Base-by-base conservation (phyloP, 2,113 vertebrate species). In the Oncorhynchus masou region DNA sequence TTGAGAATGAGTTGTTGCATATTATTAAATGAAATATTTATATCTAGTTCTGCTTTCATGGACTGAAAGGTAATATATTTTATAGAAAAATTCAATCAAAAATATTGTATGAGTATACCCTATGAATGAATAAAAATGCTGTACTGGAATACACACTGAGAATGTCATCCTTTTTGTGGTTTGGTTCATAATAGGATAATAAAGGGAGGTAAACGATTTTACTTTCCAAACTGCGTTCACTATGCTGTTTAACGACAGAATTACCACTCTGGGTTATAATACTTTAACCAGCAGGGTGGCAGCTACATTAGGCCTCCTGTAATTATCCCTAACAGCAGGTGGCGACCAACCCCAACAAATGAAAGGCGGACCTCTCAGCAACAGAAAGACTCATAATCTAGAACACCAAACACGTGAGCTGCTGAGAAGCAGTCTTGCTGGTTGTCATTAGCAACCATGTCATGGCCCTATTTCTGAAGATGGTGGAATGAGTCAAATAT, bases 51-150 rank as follows among this genome's bases (percentile, higher is more conserved):
- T 87, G 86, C 83, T 91, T 91, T 91, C 84, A 86, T 83, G 83
- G 88, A 82, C 80, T 90, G 84, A 92, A 90, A 90, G 86, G 80
- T 90, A 75, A 90, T 91, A 91, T 93, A 93, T 93, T 92, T 93
- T 92, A 78, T 91, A 92, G 83, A 88, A 86, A 84, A 79, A 83
- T 25, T 2, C 22, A 49, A 71, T 75, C 65, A 64, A 67, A 84
- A 86, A 89, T 91, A 79, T 83, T 89, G 85, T 89, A 90, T 91
- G 87, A 27, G 88, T 87, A 88, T 82, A 71, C 77, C 87, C 84
- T 91, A 91, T 85, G 65, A 27, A 22, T 67, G 83, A 91, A 92
- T 92, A 89, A 93, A 90, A 89, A 89, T 70, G 78, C 74, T 72
- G 15, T 71, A 79, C 82, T 80, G 72, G 72, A 80, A 85, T 12